Percentiles rank a stretch among this genome's conserved stretches.
Evolutionary conservation across 1,140 invertebrate species (phyloP).

Genomic region (Anoplophora glabripennis): DNA sequence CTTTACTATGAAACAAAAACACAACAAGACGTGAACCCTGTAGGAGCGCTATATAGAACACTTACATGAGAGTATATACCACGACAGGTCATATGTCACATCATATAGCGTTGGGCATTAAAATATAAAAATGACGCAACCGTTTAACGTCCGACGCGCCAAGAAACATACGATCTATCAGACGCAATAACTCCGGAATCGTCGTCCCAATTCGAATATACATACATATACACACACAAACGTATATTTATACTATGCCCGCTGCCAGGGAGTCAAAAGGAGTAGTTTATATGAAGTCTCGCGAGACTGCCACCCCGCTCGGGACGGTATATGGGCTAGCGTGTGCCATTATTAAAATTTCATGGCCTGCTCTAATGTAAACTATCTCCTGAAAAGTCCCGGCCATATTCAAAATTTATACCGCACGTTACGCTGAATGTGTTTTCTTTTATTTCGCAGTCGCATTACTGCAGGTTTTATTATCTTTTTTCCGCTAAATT

Average conservation of each 20-base stretch:
- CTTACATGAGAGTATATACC: no score
- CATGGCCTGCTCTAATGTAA: slow-evolving; percentile 28
- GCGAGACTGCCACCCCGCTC: not conserved
- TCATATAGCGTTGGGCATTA: no score
- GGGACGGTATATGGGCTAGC: slow-evolving; percentile 10
- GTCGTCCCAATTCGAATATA: slow-evolving; percentile 1
- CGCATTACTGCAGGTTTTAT: slow-evolving; percentile 4
- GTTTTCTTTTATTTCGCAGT: slow-evolving; percentile 12
- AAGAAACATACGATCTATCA: slow-evolving; percentile 8
- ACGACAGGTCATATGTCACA: no score
- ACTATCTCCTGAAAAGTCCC: slow-evolving; percentile 27
- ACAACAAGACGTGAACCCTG: no score
- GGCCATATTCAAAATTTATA: slow-evolving; percentile 24
- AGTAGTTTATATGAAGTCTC: slow-evolving; percentile 15
- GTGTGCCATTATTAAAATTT: slow-evolving; percentile 24
- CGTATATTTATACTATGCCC: slow-evolving; percentile 1
- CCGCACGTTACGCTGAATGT: slow-evolving; percentile 8
- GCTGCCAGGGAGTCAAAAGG: slow-evolving; percentile 1
- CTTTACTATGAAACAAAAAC: no score
- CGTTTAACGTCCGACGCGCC: not conserved
- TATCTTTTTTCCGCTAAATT: not conserved
- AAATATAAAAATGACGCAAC: not conserved
- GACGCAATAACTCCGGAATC: not conserved
- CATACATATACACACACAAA: no score
- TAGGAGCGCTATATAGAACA: no score